Percentiles rank a stretch among this genome's conserved stretches.
Conservation (phyloP, 2,113 vertebrate genomes). For the Callionymus lyra region DNA sequence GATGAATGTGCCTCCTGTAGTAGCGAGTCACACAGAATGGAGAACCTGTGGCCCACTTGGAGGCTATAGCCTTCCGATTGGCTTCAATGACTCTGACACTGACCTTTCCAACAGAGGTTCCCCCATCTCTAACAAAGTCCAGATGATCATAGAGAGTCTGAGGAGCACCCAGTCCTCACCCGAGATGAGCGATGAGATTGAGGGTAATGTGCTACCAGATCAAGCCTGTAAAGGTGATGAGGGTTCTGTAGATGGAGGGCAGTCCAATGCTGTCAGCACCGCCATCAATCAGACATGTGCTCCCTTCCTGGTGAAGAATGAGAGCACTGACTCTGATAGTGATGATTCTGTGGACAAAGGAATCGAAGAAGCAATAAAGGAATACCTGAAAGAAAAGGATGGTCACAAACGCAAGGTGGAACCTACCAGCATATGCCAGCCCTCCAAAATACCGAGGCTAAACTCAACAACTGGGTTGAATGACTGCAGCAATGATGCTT, state of each 20-base stretch:
- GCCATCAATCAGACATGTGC: conserved; percentile 18
- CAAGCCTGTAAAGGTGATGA: conserved; percentile 33
- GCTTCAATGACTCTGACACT: conserved; percentile 75
- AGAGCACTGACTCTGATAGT: conserved; percentile 75
- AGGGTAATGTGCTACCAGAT: conserved; percentile 41
- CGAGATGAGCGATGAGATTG: conserved; percentile 75
- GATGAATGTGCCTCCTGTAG: conserved; percentile 82
- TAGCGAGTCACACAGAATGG: conserved; percentile 84
- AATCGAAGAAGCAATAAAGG: conserved; percentile 92
- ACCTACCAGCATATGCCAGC: conserved; percentile 1
- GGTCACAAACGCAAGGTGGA: conserved; percentile 64
- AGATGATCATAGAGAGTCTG: conserved; percentile 87
- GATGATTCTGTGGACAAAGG: conserved; percentile 89
- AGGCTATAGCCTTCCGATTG: conserved; percentile 75
- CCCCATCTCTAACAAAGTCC: conserved; percentile 77
- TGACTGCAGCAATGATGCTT: conserved; percentile 11
- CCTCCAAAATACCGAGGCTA: conserved; percentile 42
- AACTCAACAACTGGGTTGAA: conserved; percentile 12
- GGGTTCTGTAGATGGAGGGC: conserved; percentile 27
- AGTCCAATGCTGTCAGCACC: conserved; percentile 31
- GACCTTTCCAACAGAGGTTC: conserved; percentile 61
- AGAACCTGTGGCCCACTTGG: conserved; percentile 72
- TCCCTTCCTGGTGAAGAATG: conserved; percentile 28
- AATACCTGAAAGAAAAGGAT: conserved; percentile 84
- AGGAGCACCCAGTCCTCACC: conserved; percentile 73